A percentile compares a stretch with the other conserved stretches of the same genome.
These are phyloP conservation scores for Cephus runcator DNA, from an alignment of 2,888 invertebrate species.

Conservation along the genomic window DNA sequence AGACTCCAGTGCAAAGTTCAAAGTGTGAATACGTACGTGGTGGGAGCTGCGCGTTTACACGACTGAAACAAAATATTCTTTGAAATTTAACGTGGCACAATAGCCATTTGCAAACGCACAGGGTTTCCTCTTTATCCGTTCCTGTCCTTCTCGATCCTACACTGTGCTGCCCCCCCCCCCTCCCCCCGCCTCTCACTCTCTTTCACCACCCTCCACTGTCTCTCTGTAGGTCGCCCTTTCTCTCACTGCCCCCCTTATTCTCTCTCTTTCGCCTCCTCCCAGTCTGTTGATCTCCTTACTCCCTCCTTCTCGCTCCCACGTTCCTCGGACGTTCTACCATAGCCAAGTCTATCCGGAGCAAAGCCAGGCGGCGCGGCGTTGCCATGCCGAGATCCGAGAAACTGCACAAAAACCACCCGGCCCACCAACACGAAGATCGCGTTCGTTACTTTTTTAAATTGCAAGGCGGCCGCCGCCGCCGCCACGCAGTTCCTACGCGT, in stretches of 20 bases:
- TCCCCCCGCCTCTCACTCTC: not conserved
- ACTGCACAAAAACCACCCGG: constrained; percentile 54
- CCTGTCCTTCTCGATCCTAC: not conserved
- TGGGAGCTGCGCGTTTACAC: not conserved
- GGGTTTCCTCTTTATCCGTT: not conserved
- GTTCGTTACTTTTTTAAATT: constrained; percentile 5
- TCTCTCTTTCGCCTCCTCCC: constrained; percentile 15
- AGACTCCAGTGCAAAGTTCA: not conserved
- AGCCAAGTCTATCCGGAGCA: constrained; percentile 35
- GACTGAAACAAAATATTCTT: not conserved
- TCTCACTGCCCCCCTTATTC: constrained; percentile 8
- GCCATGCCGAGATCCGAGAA: constrained; percentile 55
- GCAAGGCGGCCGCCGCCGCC: not conserved
- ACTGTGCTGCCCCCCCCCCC: not conserved
- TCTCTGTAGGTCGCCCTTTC: constrained; percentile 6
- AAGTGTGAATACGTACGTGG: not conserved
- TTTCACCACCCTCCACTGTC: not conserved
- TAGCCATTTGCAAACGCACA: not conserved
- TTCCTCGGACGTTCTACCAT: constrained; percentile 12
- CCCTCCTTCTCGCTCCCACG: constrained; percentile 15
- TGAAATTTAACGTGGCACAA: not conserved
- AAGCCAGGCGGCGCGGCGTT: constrained; percentile 50
- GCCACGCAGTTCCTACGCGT: not conserved
- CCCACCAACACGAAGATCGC: constrained; percentile 31
- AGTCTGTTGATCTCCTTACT: constrained; percentile 22